phyloP scores from a whole-genome alignment of 2,113 vertebrate species.

The Centropristis striata region DNA sequence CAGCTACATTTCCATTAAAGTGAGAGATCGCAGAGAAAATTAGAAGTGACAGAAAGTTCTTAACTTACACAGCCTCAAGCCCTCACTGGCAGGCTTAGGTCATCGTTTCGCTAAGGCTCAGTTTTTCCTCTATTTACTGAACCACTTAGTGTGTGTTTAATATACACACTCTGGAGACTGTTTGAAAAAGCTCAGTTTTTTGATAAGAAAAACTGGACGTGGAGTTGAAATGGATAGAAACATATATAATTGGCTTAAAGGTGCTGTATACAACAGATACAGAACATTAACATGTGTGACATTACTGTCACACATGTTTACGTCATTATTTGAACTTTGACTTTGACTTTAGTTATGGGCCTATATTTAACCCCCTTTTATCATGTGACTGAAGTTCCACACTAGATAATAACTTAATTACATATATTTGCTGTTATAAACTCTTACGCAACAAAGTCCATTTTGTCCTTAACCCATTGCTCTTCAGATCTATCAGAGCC shows the following conservation, averaged over 20 bases:
- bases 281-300: no score
- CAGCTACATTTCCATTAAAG: background rate
- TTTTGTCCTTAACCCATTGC: conserved; percentile 60
- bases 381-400: background rate
- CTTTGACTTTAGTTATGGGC: no score
- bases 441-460: background rate
- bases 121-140: background rate
- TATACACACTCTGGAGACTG: background rate
- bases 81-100: background rate
- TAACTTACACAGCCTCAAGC: background rate
- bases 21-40: no score
- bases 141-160: background rate
- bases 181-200: background rate
- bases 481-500: conserved; percentile 93
- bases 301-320: no score
- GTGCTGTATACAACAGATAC: no score
- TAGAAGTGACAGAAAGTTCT: background rate
- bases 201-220: background rate
- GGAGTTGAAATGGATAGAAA: background rate
- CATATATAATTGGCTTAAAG: background rate
- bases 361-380: background rate
- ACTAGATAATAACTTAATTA: background rate
- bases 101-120: background rate
- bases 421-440: no score
- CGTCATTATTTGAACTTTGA: no score